Base-by-base conservation (phyloP, 2,888 invertebrate genomes). In the Dilophus febrilis region DNA sequence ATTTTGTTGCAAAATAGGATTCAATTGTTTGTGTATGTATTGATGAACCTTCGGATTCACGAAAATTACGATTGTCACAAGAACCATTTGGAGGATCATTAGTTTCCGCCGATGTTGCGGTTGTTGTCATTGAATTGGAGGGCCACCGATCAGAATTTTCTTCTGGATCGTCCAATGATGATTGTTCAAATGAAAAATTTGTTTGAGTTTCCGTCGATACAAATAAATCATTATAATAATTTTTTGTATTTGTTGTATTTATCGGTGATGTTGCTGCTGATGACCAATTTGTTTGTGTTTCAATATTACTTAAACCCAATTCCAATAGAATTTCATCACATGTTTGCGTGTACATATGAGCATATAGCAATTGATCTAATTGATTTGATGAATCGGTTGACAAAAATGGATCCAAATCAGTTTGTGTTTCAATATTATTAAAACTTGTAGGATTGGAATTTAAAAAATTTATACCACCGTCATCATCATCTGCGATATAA, bases 201-300 rank as follows among this genome's bases (percentile, higher is more conserved):
- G 73, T 73, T 53, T 73, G 72, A 11, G 72, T 74, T 53, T 74
- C 71, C 0, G 72, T 68, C 2, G 72, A 72, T 3, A 68, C 66
- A 13, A 72, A 58, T 26, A 66, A 55, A 45, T 71, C 71, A 40
- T 69, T 67, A 40, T 61, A 51, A n/a, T n/a, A n/a, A n/a, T n/a
- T n/a, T n/a, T 63, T 58, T 10, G 49, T 48, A 40, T 54, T 55
- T 1, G 66, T 59, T 8, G 22, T 22, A 6, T 4, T 4, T 22
- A 22, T 22, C 8, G 22, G 4, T 6, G 4, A 4, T 4, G 22
- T 22, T 22, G 22, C 8, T 6, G 4, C 22, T 4, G 22, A 6
- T 6, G 22, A 22, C 67, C 69, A 70, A 35, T 66, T 64, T 2
- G 76, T 77, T 53, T 77, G 77, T 0, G 77, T 77, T 51, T 77